phyloP scores from a whole-genome alignment of 2,888 invertebrate species.

The Apoda limacodes region DNA sequence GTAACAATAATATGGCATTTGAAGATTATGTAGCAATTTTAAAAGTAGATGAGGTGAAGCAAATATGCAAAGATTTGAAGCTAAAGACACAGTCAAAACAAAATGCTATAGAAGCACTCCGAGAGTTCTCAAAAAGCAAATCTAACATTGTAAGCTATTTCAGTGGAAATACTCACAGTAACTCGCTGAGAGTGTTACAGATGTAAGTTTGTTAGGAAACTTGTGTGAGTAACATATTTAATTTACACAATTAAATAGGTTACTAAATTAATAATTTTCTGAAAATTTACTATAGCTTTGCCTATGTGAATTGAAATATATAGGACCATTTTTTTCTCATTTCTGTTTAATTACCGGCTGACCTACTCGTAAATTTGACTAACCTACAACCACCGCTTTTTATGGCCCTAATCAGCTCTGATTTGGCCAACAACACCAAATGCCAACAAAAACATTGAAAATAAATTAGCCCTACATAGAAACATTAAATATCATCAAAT shows the following conservation, averaged over 20 bases:
- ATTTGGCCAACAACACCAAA: no score
- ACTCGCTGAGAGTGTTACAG: slow-evolving; percentile 31
- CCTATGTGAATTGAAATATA: background rate
- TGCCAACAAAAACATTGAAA: no score
- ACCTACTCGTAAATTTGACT: no score
- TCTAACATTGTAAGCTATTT: slow-evolving; percentile 39
- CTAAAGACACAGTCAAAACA: slow-evolving; percentile 34
- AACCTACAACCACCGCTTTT: no score
- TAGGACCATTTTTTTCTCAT: background rate
- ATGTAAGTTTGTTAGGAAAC: slow-evolving; percentile 30
- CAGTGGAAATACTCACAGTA: slow-evolving; percentile 24
- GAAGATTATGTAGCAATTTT: slow-evolving; percentile 32
- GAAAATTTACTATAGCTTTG: background rate
- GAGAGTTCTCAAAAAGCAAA: slow-evolving; percentile 21
- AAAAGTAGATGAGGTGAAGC: slow-evolving; percentile 34
- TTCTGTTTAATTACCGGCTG: no score
- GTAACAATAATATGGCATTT: slow-evolving; percentile 23
- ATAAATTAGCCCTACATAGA: no score
- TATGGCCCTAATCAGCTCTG: no score
- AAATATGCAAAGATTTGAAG: slow-evolving; percentile 45
- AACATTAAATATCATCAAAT: no score
- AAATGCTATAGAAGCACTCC: slow-evolving; percentile 33
- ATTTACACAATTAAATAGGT: background rate
- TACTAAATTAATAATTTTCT: background rate
- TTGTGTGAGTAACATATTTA: background rate